Evolutionary conservation across 2,888 invertebrate species (phyloP).

Genomic region (Thereva nobilitata): DNA sequence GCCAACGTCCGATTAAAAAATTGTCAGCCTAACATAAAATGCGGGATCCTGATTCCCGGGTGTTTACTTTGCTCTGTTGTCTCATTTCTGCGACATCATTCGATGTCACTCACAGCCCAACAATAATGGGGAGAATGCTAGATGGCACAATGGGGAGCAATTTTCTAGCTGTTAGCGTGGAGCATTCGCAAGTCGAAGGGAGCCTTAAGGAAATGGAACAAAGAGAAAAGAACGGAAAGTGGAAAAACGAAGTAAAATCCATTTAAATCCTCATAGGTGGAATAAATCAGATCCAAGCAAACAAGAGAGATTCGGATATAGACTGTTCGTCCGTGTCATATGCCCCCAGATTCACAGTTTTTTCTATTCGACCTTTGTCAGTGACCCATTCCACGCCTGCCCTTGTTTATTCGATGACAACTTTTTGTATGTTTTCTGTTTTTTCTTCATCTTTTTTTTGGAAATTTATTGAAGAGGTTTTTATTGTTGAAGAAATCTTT

Average conservation of each 20-base stretch:
- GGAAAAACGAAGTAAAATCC: conserved; percentile 5
- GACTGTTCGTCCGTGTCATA: neutral
- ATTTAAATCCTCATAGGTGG: conserved; percentile 18
- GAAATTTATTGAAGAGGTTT: conserved; percentile 10
- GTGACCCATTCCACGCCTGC: no score
- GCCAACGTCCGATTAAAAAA: conserved; percentile 5
- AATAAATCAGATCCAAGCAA: conserved; percentile 17
- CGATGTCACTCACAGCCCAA: conserved; percentile 14
- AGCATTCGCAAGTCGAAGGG: neutral
- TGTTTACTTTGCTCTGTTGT: conserved; percentile 15
- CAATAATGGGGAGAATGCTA: conserved; percentile 12
- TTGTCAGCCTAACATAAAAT: conserved; percentile 2
- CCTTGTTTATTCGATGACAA: no score
- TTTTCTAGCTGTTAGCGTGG: conserved; percentile 16
- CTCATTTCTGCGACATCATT: conserved; percentile 15
- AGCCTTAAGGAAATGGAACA: neutral
- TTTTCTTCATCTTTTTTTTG: neutral
- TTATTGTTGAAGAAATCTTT: conserved; percentile 12
- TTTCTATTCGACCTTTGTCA: neutral
- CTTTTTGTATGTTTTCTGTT: neutral
- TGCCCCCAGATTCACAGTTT: neutral
- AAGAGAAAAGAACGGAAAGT: conserved; percentile 5
- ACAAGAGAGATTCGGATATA: neutral
- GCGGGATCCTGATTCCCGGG: neutral
- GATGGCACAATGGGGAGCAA: conserved; percentile 17